Evolutionary conservation across 2,113 vertebrate species (phyloP).

Genomic region (Sapayoa aenigma): DNA sequence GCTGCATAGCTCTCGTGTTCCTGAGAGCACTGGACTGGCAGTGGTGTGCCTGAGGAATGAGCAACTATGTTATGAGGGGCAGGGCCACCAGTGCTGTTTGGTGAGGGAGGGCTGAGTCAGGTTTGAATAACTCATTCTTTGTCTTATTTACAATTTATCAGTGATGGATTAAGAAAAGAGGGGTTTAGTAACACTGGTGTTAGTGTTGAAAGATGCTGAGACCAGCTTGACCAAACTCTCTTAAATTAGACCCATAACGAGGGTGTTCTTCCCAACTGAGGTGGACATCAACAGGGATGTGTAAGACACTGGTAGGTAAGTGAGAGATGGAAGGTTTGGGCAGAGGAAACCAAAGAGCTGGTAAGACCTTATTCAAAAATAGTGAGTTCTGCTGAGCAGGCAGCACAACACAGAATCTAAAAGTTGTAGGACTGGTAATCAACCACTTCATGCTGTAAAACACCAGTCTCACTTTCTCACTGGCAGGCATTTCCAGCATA

Average conservation of each 20-base stretch:
- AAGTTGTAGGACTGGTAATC: not conserved
- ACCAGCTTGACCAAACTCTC: not conserved
- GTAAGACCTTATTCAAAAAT: not conserved
- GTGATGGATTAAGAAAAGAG: not conserved
- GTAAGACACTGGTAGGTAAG: not conserved
- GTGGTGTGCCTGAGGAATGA: not conserved
- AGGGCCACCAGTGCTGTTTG: not conserved
- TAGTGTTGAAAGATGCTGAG: not conserved
- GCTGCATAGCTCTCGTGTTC: not conserved
- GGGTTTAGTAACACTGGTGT: not conserved
- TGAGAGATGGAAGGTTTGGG: not conserved
- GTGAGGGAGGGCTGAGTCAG: not conserved
- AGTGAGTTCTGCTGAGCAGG: not conserved
- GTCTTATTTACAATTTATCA: not conserved
- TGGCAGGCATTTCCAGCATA: not conserved
- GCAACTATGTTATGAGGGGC: not conserved
- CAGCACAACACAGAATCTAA: not conserved
- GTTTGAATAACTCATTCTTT: not conserved
- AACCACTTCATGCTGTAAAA: not conserved
- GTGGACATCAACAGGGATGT: not conserved
- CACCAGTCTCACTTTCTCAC: not conserved
- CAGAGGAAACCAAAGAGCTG: not conserved
- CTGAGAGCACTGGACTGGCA: not conserved
- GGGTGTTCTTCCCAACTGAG: rapidly evolving
- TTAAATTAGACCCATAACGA: not conserved